Evolutionary conservation across 2,888 invertebrate species (phyloP).

Genomic region (Pomacea canaliculata): DNA sequence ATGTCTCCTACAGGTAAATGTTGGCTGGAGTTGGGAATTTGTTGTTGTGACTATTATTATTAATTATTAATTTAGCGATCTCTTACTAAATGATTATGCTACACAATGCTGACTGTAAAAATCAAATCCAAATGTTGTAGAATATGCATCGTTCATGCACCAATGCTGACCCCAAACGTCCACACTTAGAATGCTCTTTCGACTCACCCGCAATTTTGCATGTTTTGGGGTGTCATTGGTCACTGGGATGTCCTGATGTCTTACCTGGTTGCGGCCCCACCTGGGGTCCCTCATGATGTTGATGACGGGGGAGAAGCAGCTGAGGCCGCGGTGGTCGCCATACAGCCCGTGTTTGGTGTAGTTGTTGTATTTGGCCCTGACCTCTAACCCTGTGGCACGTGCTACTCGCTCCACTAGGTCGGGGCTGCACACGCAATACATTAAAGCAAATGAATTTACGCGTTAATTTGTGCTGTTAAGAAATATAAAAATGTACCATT

Average conservation of each 20-base stretch:
- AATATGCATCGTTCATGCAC: too few species aligned
- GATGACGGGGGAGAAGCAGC: slow-evolving; percentile 58
- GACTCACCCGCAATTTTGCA: too few species aligned
- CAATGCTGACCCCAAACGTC: too few species aligned
- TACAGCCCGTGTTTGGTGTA: slow-evolving; percentile 20
- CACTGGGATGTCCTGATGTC: neutral
- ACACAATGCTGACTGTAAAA: too few species aligned
- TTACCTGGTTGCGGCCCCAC: slow-evolving; percentile 32
- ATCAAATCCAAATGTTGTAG: too few species aligned
- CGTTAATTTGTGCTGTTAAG: too few species aligned
- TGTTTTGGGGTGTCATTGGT: too few species aligned
- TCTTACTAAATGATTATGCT: too few species aligned
- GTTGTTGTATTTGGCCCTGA: slow-evolving; percentile 31
- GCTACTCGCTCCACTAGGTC: slow-evolving; percentile 35
- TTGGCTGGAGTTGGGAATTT: too few species aligned
- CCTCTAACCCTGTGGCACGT: slow-evolving; percentile 29
- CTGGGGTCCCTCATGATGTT: slow-evolving; percentile 50
- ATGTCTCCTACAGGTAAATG: slow-evolving; percentile 56
- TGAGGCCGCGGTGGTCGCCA: slow-evolving; percentile 44
- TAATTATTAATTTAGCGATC: neutral
- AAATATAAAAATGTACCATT: neutral
- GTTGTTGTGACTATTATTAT: neutral
- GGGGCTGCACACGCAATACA: slow-evolving; percentile 33
- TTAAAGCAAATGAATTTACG: neutral
- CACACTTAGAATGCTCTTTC: too few species aligned